A percentile compares a stretch with the other conserved stretches of the same genome.
These are phyloP conservation scores for Plutomurus gul DNA, from an alignment of 1,140 invertebrate species.

Conservation along the genomic window DNA sequence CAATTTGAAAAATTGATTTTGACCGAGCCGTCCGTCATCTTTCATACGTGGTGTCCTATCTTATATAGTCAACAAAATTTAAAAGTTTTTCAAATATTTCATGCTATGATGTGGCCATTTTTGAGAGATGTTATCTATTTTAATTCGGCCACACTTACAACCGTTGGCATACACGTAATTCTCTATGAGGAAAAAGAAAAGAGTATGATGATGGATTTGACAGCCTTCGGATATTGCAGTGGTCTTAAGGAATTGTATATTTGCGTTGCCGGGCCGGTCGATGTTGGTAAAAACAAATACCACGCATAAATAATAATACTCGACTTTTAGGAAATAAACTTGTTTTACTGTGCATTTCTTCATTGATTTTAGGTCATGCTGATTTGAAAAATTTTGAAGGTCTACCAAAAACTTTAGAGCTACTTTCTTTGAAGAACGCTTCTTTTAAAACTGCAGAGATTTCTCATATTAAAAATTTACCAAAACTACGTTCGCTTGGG, in stretches of 20 bases:
- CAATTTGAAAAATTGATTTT: slow-evolving; percentile 7
- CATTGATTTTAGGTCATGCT: not conserved
- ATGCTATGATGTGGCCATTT: slow-evolving; percentile 33
- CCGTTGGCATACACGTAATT: slow-evolving; percentile 31
- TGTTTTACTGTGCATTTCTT: not conserved
- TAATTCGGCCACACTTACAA: not conserved
- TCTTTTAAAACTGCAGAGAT: slow-evolving; percentile 10
- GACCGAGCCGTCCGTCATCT: slow-evolving; percentile 27
- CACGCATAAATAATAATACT: no score
- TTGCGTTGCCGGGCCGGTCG: slow-evolving; percentile 22
- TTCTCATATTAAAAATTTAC: not conserved
- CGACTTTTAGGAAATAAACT: not conserved
- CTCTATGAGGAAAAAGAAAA: slow-evolving; percentile 22
- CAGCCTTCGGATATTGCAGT: not conserved
- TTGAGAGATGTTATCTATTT: slow-evolving; percentile 7
- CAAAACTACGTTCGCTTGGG: not conserved
- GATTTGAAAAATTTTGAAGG: slow-evolving; percentile 31
- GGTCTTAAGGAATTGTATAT: slow-evolving; percentile 35
- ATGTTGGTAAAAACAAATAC: not conserved
- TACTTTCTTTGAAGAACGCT: slow-evolving; percentile 25
- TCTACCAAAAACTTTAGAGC: slow-evolving; percentile 14
- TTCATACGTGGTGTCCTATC: slow-evolving; percentile 29
- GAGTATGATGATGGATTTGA: slow-evolving; percentile 22
- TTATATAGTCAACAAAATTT: slow-evolving; percentile 7
- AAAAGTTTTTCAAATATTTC: slow-evolving; percentile 37